phyloP scores from a whole-genome alignment of 2,888 invertebrate species.

The Amiota minor region DNA sequence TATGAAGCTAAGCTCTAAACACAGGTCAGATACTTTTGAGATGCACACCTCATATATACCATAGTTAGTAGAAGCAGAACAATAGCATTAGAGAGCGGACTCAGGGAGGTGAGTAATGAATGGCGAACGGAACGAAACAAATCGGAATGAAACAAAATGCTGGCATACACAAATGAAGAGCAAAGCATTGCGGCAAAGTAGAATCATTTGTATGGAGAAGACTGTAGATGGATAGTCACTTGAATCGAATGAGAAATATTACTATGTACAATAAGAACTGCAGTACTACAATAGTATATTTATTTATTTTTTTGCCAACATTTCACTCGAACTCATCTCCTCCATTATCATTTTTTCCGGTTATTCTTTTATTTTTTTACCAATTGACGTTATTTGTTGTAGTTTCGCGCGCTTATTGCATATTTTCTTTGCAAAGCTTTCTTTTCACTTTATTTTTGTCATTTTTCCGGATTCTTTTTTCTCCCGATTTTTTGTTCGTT shows the following conservation, averaged over 20 bases:
- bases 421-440: constrained; percentile 39
- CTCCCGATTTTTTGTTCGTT: constrained; percentile 61
- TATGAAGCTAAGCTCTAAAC: no score
- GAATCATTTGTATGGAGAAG: constrained; percentile 61
- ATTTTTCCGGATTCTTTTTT: not conserved
- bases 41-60: no score
- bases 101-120: not conserved
- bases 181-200: constrained; percentile 49
- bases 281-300: constrained; percentile 5
- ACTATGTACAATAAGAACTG: constrained; percentile 13
- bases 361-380: constrained; percentile 37
- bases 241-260: constrained; percentile 20
- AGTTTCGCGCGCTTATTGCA: constrained; percentile 57
- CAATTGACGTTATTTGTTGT: constrained; percentile 29
- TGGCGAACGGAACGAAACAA: not conserved
- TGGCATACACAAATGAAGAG: not conserved
- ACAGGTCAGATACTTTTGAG: no score
- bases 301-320: not conserved
- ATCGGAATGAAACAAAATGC: no score
- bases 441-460: constrained; percentile 14
- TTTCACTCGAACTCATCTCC: constrained; percentile 42
- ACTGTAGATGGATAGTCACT: constrained; percentile 19
- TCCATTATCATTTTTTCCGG: constrained; percentile 54
- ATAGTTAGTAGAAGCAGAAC: no score
- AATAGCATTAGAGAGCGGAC: not conserved